Percentiles rank a stretch among this genome's conserved stretches.
phyloP scores from a whole-genome alignment of 2,797 vertebrate species.

The Mus minutoides region DNA sequence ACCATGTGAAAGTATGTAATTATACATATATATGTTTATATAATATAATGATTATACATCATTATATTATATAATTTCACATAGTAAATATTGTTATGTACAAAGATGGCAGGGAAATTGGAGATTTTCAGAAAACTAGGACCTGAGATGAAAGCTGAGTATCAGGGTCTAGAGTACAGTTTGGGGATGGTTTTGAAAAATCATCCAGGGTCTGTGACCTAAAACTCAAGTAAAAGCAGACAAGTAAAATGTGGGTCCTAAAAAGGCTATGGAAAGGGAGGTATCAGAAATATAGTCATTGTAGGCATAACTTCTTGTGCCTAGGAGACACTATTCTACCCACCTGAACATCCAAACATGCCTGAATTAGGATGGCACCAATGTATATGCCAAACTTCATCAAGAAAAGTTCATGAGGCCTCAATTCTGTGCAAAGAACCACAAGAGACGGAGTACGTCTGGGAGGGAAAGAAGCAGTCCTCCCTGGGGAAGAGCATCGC shows the following conservation, averaged over 20 bases:
- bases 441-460: not conserved
- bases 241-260: not conserved
- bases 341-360: not conserved
- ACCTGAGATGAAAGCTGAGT: accelerated
- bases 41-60: no score
- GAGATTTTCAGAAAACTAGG: not conserved
- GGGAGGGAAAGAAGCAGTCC: not conserved
- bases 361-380: not conserved
- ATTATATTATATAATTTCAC: not conserved
- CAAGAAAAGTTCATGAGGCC: not conserved
- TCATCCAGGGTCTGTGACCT: accelerated
- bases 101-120: not conserved
- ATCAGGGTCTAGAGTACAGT: accelerated
- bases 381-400: no score
- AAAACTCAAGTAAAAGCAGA: not conserved
- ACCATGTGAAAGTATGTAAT: no score
- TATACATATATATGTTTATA: no score
- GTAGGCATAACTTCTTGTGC: not conserved
- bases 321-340: not conserved
- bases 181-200: not conserved
- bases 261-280: no score
- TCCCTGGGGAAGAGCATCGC: not conserved
- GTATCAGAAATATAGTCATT: not conserved
- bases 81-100: not conserved
- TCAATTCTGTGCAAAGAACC: not conserved